phyloP scores from a whole-genome alignment of 2,113 vertebrate genomes.

The Tenebrosternarchus preto region DNA sequence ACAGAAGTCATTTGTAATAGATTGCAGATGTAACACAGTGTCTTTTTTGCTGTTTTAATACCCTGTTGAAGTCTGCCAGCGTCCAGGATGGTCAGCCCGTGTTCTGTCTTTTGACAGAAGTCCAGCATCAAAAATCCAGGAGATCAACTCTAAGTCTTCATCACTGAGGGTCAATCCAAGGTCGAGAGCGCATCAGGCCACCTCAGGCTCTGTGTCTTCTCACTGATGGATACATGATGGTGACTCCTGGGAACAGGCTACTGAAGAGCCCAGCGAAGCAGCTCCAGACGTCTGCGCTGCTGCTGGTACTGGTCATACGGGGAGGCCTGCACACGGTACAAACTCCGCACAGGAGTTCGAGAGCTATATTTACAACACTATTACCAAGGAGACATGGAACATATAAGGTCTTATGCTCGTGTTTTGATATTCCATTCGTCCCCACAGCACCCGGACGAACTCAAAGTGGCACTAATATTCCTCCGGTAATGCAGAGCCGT shows the following conservation, averaged over 20 bases:
- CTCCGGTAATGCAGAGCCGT: slow-evolving; percentile 5
- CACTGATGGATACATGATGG: slow-evolving; percentile 57
- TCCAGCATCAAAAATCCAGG: slow-evolving; percentile 62
- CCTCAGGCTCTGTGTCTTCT: slow-evolving; percentile 56
- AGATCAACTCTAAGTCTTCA: slow-evolving; percentile 71
- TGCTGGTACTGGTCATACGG: neutral
- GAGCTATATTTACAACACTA: slow-evolving; percentile 31
- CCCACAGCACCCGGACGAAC: slow-evolving; percentile 13
- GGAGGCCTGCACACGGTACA: neutral
- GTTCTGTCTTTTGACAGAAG: slow-evolving; percentile 36
- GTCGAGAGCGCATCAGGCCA: slow-evolving; percentile 63
- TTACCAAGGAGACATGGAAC: slow-evolving; percentile 26
- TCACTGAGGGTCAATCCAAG: slow-evolving; percentile 71
- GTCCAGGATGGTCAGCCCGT: slow-evolving; percentile 16
- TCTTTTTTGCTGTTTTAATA: slow-evolving; percentile 45
- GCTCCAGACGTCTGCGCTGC: neutral
- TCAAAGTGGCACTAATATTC: slow-evolving; percentile 21
- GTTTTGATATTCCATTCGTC: slow-evolving; percentile 35
- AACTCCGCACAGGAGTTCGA: slow-evolving; percentile 23
- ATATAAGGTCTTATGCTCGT: slow-evolving; percentile 25
- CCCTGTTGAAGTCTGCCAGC: neutral
- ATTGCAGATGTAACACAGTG: neutral
- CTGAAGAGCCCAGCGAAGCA: slow-evolving; percentile 1
- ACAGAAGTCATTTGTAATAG: slow-evolving; percentile 5
- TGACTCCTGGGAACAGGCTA: slow-evolving; percentile 57